phyloP scores from a whole-genome alignment of 1,140 invertebrate species.

The Sminthurinus signatus region DNA sequence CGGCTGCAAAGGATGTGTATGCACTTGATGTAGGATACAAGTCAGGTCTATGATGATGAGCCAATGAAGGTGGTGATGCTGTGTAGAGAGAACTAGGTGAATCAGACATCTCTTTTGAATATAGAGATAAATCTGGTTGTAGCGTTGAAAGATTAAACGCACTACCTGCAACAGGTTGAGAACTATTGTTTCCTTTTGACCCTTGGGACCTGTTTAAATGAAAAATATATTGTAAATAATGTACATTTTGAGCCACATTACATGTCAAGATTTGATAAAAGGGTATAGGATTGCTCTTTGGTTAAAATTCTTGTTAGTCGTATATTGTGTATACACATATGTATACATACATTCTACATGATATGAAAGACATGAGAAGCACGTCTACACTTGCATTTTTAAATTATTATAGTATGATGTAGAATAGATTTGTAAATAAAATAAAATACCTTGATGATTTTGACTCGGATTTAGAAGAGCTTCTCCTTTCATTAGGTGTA shows the following conservation, averaged over 20 bases:
- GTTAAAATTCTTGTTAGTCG: too few relatives aligned
- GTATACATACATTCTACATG: too few relatives aligned
- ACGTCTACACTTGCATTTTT: too few relatives aligned
- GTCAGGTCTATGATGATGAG: conserved; percentile 30
- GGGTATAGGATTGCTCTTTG: too few relatives aligned
- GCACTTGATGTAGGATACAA: conserved; percentile 31
- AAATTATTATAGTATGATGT: too few relatives aligned
- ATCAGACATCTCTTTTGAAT: conserved; percentile 37
- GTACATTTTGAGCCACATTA: too few relatives aligned
- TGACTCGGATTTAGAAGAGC: conserved; percentile 19
- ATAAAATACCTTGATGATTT: conserved; percentile 1
- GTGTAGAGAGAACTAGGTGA: conserved; percentile 24
- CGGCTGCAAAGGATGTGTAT: conserved; percentile 21
- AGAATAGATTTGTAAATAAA: too few relatives aligned
- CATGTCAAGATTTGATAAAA: too few relatives aligned
- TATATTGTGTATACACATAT: too few relatives aligned
- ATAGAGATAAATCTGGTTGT: conserved; percentile 28
- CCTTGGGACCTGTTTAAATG: conserved; percentile 20
- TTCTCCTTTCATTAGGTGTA: not conserved
- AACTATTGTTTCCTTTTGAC: conserved; percentile 15
- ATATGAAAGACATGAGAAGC: too few relatives aligned
- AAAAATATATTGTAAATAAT: not conserved
- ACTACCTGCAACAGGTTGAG: conserved; percentile 25
- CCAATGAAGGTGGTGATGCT: conserved; percentile 21
- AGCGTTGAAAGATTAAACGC: conserved; percentile 37